Evolutionary conservation across 2,888 invertebrate species (phyloP), one percentile per base, ranked within the genome.

Genomic region (Andrena bucephala): DNA sequence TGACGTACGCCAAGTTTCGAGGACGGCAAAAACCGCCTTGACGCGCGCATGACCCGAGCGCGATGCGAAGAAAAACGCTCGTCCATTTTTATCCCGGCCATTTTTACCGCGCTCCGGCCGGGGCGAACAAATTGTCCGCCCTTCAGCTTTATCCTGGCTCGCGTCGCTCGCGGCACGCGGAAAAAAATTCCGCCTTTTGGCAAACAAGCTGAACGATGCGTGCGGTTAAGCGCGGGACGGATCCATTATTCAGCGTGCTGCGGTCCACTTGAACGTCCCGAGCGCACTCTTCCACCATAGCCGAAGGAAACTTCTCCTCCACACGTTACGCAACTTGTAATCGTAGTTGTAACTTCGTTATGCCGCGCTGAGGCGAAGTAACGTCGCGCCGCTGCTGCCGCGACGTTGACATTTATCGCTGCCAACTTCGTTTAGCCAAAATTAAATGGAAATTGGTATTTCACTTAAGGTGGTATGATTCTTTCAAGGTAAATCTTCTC

Each of bases 1-100:
- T 81, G 83, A 85, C 83, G 77, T 81, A 85, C 77, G 73, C 48
- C 24, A 48, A 77, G 60, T 70, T 81, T 83, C 68, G 57, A 59
- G 70, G 29, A 20, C 29, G n/a, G 50, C 7, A 66, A 29, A 33
- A 57, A 72, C 50, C 54, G 13, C 29, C 57, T 54, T 48, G 33
- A 50, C 33, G 20, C 57, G 27, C 57, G 63, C 20, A 57, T 79
- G 75, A 59, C 75, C 69, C 42, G 29, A 13, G 33, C 33, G 60
- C 48, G 52, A 33, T 16, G 72, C 33, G 27, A 69, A 50, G 27
- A 71, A 57, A 57, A 72, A 57, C 71, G 42, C 54, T 71, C 13
- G 33, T 48, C 62, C 77, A 52, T 68, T 68, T 71, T 31, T 69
- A 75, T 65, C 63, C 7, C 29, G 10, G 8, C 13, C 31, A 65